Percentiles rank a stretch among this genome's conserved stretches.
These are phyloP conservation scores for Dione juno DNA, from an alignment of 2,888 invertebrate species.

Conservation along the genomic window DNA sequence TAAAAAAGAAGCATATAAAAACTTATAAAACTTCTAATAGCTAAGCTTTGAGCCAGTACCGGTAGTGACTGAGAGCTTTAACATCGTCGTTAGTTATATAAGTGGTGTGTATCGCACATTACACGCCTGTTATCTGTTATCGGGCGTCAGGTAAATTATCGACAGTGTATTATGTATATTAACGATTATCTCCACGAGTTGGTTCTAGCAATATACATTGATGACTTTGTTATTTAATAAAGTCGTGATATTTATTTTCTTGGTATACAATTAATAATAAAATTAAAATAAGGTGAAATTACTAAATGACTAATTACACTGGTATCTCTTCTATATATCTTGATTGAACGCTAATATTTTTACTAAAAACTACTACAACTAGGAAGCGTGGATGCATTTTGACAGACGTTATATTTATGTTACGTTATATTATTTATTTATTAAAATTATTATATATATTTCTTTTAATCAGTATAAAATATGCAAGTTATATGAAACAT, in stretches of 20 bases:
- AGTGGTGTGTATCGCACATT: constrained; percentile 15
- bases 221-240: not conserved
- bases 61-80: not conserved
- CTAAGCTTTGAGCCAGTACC: not conserved
- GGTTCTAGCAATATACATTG: constrained; percentile 1
- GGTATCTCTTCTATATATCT: too few species aligned
- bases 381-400: too few species aligned
- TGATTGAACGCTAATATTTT: too few species aligned
- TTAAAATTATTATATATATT: too few species aligned
- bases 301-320: not conserved
- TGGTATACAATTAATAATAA: not conserved
- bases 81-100: constrained; percentile 15
- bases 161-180: constrained; percentile 14
- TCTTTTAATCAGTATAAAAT: not conserved
- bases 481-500: not conserved
- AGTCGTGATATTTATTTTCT: not conserved
- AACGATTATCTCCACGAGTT: constrained; percentile 13
- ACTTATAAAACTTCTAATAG: not conserved
- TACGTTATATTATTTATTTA: too few species aligned
- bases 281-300: not conserved
- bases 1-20: not conserved
- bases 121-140: not conserved
- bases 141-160: constrained; percentile 8
- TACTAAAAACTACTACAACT: too few species aligned
- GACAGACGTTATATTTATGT: too few species aligned